A percentile compares a stretch with the other conserved stretches of the same genome.
phyloP scores from a whole-genome alignment of 2,888 invertebrate genomes.

The Autographa pulchrina region DNA sequence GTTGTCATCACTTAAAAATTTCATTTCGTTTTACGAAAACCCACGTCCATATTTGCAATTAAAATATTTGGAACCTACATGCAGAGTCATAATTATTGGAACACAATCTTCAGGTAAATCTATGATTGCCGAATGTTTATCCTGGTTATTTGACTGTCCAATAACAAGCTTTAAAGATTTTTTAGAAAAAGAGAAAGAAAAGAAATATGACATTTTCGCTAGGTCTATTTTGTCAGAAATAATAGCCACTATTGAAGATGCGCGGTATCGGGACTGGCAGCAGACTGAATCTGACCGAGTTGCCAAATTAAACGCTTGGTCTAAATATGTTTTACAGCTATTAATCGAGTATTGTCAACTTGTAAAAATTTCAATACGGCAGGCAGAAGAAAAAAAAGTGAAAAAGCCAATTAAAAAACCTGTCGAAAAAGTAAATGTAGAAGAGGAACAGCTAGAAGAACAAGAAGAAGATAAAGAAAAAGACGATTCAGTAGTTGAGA shows the following conservation, averaged over 20 bases:
- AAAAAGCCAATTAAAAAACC: conserved; percentile 8
- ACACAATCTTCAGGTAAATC: conserved; percentile 90
- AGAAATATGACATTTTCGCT: conserved; percentile 71
- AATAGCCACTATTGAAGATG: conserved; percentile 79
- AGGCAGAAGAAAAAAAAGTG: conserved; percentile 27
- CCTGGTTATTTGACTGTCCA: conserved; percentile 85
- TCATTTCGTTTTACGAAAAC: conserved; percentile 89
- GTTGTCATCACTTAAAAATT: conserved; percentile 85
- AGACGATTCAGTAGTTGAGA: conserved; percentile 18
- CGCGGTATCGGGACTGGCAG: conserved; percentile 76
- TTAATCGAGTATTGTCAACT: conserved; percentile 71
- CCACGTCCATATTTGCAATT: conserved; percentile 90
- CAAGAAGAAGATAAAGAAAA: conserved; percentile 10
- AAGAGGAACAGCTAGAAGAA: background rate
- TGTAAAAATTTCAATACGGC: conserved; percentile 47
- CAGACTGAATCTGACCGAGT: conserved; percentile 76
- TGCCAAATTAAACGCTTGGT: conserved; percentile 79
- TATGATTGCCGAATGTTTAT: conserved; percentile 87
- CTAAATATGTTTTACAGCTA: conserved; percentile 51
- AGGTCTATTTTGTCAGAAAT: conserved; percentile 80
- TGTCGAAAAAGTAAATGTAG: background rate
- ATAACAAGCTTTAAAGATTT: conserved; percentile 78
- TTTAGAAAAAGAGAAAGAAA: conserved; percentile 67
- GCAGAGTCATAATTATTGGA: conserved; percentile 90
- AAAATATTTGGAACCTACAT: conserved; percentile 89